Evolutionary conservation across 1,140 invertebrate genomes (phyloP), one percentile per base, ranked within the genome.

Genomic region (Polyergus mexicanus): DNA sequence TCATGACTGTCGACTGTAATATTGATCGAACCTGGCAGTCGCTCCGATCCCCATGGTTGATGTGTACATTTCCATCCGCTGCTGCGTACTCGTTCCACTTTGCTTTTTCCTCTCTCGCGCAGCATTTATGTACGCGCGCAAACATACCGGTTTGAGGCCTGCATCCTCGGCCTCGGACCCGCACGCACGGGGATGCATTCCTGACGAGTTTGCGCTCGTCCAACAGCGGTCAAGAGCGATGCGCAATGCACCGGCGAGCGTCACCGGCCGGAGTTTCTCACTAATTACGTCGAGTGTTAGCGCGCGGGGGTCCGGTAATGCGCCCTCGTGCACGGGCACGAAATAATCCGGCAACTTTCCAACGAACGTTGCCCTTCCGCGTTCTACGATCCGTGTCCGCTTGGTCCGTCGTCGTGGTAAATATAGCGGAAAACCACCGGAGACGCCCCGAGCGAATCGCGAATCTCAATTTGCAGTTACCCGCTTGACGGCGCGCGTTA

Each of bases 211-310:
- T 84, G 58, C 81, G 38, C 81, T 84, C 65, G 81, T 65, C 62
- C 58, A 51, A 41, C 76, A 68, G 41, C 58, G 44, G 32, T 47
- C 62, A 65, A 65, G 44, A 77, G 72, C 65, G 72, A 75, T 77
- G 81, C 72, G 41, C 81, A 76, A 62, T 66, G 56, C 69, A 47
- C 71, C 44, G 71, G 47, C 44, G 47, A 38, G 25, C 56, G 74
- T 84, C 81, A 77, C 41, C 71, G 58, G 7, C 13, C 10, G 28
- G 19, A 58, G 81, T 75, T 75, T 65, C 72, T 75, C 44, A 25
- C 81, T 84, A 84, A 84, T 84, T 84, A 84, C 72, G 47, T 63
- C 56, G 38, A 84, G 44, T 84, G 41, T 84, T 75, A 51, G 69
- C 56, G n/a, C n/a, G 38, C n/a, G 38, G n/a, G n/a, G n/a, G 58